Percentiles rank a stretch among this genome's conserved stretches.
phyloP scores from a whole-genome alignment of 2,797 vertebrate genomes.

The Perodicticus potto region DNA sequence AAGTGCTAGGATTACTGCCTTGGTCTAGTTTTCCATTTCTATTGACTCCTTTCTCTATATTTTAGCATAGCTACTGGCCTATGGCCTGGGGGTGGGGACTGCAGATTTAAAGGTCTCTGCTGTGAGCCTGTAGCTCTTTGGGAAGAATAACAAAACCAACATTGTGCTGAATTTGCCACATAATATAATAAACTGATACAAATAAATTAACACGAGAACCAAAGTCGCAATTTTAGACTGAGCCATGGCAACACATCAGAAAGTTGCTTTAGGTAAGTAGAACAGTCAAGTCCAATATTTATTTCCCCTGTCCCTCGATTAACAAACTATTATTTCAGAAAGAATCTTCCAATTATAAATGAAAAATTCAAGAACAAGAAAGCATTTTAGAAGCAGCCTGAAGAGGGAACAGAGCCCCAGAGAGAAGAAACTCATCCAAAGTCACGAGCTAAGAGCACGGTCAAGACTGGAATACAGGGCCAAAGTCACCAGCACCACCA shows the following conservation, averaged over 20 bases:
- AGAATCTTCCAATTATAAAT: slow-evolving; percentile 19
- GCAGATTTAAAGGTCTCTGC: slow-evolving; percentile 25
- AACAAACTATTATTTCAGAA: slow-evolving; percentile 31
- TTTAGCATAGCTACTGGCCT: neutral
- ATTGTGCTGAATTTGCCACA: neutral
- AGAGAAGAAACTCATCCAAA: neutral
- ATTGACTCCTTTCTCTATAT: neutral
- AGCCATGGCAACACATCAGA: neutral
- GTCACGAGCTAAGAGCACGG: neutral
- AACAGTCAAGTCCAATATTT: neutral
- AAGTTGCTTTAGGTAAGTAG: neutral
- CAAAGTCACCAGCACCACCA: neutral
- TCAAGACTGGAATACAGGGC: neutral
- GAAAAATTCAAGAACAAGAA: slow-evolving; percentile 50
- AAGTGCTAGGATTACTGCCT: neutral
- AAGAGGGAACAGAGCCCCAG: neutral
- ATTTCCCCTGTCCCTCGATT: neutral
- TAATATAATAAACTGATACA: neutral
- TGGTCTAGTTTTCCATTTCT: neutral
- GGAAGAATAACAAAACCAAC: slow-evolving; percentile 57
- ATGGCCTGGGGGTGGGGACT: too few species aligned
- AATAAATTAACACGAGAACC: neutral
- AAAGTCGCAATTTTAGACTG: neutral
- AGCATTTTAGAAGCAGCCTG: slow-evolving; percentile 44
- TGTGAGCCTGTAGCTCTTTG: neutral